Evolutionary conservation across 2,797 vertebrate species (phyloP), one percentile per base, ranked within the genome.

Genomic region (Lepus townsendii): DNA sequence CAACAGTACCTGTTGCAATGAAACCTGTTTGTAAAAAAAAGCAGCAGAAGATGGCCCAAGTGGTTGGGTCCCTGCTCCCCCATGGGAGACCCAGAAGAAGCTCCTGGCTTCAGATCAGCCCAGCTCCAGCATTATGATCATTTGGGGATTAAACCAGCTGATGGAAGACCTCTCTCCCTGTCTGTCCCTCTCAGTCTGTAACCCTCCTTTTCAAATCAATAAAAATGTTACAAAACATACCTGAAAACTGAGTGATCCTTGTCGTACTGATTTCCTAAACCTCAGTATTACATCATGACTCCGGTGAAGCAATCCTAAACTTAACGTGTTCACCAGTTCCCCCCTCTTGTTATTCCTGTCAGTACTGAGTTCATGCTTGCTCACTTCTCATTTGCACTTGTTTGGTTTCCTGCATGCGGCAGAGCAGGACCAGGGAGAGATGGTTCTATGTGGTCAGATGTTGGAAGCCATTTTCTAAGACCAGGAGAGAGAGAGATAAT

Each of bases 241-340:
- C 42, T 0, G 42, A 47, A 47, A 47, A 47, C 8, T 3, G 7
- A 38, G 22, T 10, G 1, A 83, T 20, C 54, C 75, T 16, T 11
- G 12, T 24, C 38, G 22, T 79, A 42, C 22, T 47, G 22, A 1
- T 62, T 38, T n/a, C 14, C 71, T 83, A 22, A 68, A 27, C 11
- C 1, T 54, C 12, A 3, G 62, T 3, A 32, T 27, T 11, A 7
- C 0, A 0, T 27, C 66, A 19, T 19, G 13, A 57, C 6, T 2
- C 20, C 0, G 2, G 32, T 24, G 26, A 6, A 5, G 38, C 73
- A 32, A 50, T 9, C 52, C 54, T 38, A 22, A 50, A 54, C 32
- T 20, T 10, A 14, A 10, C 35, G 3, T 4, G 13, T 27, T 30
- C 22, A 26, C 30, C 24, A 32, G 8, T 11, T 17, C 63, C 42